Conservation (phyloP, 2,888 invertebrate species). For the Epinotia ramella region DNA sequence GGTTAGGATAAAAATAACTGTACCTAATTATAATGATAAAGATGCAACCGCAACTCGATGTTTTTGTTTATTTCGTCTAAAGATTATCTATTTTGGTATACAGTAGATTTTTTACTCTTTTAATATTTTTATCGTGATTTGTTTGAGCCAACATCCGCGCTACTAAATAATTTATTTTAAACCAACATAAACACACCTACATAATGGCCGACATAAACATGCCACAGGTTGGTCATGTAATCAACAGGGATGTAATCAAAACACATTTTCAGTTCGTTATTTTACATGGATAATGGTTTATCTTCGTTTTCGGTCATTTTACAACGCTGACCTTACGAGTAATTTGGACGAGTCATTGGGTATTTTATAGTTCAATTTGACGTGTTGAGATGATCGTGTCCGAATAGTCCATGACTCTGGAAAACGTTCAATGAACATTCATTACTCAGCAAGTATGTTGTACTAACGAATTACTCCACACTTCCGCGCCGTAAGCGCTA, state of each 20-base stretch:
- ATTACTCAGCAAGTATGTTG: constrained; percentile 34
- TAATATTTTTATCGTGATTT: not conserved
- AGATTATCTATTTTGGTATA: constrained; percentile 7
- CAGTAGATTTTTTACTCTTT: not conserved
- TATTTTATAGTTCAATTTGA: constrained; percentile 40
- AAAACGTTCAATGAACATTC: constrained; percentile 52
- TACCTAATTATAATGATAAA: constrained; percentile 56
- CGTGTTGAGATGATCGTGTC: constrained; percentile 53
- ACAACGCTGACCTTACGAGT: constrained; percentile 10
- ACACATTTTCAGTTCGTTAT: not conserved
- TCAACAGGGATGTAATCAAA: constrained; percentile 34
- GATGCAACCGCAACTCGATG: constrained; percentile 48
- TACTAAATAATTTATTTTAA: constrained; percentile 7
- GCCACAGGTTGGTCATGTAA: constrained; percentile 42
- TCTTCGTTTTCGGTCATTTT: not conserved
- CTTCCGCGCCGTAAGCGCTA: constrained; percentile 57
- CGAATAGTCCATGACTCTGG: constrained; percentile 63
- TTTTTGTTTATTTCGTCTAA: constrained; percentile 9
- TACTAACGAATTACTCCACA: constrained; percentile 38
- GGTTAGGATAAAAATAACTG: constrained; percentile 60
- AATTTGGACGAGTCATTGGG: constrained; percentile 15
- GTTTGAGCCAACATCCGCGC: not conserved
- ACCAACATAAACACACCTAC: constrained; percentile 16
- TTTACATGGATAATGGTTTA: not conserved
- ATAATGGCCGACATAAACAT: constrained; percentile 22